These are phyloP conservation scores for Drosophila borealis DNA, from an alignment of 2,888 invertebrate species.

Conservation along the genomic window DNA sequence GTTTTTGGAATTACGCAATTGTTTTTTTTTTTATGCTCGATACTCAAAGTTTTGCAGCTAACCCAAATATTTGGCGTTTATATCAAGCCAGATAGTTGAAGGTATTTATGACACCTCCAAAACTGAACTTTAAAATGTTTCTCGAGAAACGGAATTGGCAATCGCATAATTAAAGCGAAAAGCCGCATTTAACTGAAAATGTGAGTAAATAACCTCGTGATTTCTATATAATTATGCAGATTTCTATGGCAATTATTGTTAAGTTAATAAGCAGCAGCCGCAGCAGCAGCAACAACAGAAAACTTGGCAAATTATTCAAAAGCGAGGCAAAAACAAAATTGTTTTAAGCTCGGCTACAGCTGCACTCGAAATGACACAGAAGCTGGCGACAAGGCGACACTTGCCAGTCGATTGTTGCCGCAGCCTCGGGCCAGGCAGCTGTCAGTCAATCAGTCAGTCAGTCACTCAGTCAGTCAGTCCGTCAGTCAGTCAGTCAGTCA, in stretches of 20 bases:
- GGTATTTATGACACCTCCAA: slow-evolving; percentile 29
- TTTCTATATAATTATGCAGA: slow-evolving; percentile 80
- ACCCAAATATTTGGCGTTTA: slow-evolving; percentile 8
- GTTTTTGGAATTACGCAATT: not conserved
- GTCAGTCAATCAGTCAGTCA: slow-evolving; percentile 55
- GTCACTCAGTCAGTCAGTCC: slow-evolving; percentile 46
- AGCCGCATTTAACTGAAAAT: slow-evolving; percentile 18
- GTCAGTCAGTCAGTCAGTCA: slow-evolving; percentile 55
- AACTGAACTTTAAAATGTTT: slow-evolving; percentile 21
- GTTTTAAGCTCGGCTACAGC: slow-evolving; percentile 59
- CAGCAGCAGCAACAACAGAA: slow-evolving; percentile 6
- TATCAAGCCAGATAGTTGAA: no score
- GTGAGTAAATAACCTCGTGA: slow-evolving; percentile 72
- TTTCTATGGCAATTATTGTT: slow-evolving; percentile 72
- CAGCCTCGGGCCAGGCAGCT: slow-evolving; percentile 64
- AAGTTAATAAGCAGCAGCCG: slow-evolving; percentile 62
- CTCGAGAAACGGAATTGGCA: slow-evolving; percentile 15
- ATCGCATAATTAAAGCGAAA: slow-evolving; percentile 36
- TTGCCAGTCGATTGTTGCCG: slow-evolving; percentile 39
- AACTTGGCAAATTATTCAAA: slow-evolving; percentile 76
- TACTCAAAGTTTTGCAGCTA: not conserved
- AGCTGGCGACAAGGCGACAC: slow-evolving; percentile 56
- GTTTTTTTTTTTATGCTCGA: not conserved
- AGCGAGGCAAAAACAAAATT: slow-evolving; percentile 52
- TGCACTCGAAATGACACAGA: slow-evolving; percentile 74